Conservation (phyloP, 2,888 invertebrate species). For the Periphyllus acericola region DNA sequence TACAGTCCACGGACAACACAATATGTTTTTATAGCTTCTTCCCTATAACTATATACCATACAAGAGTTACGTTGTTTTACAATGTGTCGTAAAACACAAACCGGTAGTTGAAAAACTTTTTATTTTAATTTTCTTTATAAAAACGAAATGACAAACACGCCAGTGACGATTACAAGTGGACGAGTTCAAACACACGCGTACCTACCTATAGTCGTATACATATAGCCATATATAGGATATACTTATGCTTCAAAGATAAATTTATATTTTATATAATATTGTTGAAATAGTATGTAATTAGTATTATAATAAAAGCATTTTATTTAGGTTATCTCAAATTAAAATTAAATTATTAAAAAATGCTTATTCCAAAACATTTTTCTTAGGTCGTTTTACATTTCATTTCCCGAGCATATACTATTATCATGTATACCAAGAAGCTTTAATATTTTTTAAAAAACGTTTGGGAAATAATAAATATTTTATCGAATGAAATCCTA, state of each 20-base stretch:
- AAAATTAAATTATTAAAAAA: background rate
- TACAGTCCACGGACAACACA: background rate
- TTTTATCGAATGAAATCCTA: too few relatives aligned
- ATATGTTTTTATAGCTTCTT: background rate
- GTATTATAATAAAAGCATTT: background rate
- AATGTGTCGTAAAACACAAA: slow-evolving; percentile 34
- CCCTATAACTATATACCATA: background rate
- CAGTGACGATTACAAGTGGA: background rate
- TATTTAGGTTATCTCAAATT: background rate
- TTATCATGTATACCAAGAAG: background rate
- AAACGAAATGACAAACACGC: background rate
- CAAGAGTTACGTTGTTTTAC: slow-evolving; percentile 19
- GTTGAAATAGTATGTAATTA: background rate
- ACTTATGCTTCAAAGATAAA: background rate
- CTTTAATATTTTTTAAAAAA: background rate
- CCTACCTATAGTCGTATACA: background rate
- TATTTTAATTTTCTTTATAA: background rate
- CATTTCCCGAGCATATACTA: background rate
- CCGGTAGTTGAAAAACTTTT: slow-evolving; percentile 27
- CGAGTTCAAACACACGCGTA: background rate
- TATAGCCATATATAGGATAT: too few relatives aligned
- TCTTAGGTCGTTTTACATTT: background rate
- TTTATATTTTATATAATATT: background rate
- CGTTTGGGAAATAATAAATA: background rate
- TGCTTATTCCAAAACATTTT: background rate